These are phyloP conservation scores for Sterna hirundo DNA, from an alignment of 2,113 vertebrate genomes.

Conservation along the genomic window DNA sequence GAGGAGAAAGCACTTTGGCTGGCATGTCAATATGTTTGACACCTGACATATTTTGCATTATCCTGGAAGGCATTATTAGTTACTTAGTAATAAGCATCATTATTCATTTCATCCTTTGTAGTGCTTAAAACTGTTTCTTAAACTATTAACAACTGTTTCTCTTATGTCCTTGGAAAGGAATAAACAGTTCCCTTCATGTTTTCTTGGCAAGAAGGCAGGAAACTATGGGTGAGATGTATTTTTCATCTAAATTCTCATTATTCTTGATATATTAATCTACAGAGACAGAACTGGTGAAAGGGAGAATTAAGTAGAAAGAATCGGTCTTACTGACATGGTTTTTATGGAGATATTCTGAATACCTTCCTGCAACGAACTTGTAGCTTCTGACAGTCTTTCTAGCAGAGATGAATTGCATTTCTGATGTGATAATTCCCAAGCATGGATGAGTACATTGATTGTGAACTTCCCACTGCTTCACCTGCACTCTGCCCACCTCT, in stretches of 20 bases:
- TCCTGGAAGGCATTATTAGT: background rate
- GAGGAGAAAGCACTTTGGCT: background rate
- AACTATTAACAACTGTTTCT: background rate
- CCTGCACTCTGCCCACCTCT: background rate
- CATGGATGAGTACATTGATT: background rate
- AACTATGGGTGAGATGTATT: background rate
- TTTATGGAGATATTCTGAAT: background rate
- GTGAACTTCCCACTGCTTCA: background rate
- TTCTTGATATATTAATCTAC: background rate
- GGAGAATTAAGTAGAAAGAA: background rate
- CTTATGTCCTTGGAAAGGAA: background rate
- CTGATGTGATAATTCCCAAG: background rate
- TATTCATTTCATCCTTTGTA: background rate
- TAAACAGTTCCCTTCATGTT: background rate
- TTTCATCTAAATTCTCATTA: background rate
- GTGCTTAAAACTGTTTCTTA: background rate
- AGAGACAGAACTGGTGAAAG: background rate
- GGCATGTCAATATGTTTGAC: background rate
- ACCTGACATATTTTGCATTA: background rate
- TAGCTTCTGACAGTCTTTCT: background rate
- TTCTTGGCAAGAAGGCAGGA: background rate
- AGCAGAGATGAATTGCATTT: background rate
- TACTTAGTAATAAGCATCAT: background rate
- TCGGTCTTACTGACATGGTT: background rate
- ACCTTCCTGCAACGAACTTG: background rate